These are phyloP conservation scores for Drosophila siamana DNA, from an alignment of 2,888 invertebrate genomes.

Conservation along the genomic window DNA sequence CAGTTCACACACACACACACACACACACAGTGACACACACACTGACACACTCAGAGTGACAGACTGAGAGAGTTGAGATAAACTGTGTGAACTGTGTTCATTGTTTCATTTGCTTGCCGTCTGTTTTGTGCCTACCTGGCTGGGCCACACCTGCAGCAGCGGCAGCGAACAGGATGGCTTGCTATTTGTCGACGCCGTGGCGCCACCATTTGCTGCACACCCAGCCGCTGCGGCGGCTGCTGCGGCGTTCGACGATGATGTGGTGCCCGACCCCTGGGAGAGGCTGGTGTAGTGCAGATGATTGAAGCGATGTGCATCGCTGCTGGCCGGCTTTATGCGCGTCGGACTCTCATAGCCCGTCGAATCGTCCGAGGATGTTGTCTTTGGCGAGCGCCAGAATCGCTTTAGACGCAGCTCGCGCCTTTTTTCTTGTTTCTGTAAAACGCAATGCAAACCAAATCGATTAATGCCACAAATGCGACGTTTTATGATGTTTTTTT, in stretches of 20 bases:
- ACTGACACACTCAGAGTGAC: slow-evolving; percentile 3
- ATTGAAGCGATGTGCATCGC: slow-evolving; percentile 84
- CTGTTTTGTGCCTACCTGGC: slow-evolving; percentile 84
- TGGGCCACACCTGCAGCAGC: slow-evolving; percentile 89
- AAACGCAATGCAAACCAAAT: slow-evolving; percentile 6
- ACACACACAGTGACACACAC: slow-evolving; percentile 1
- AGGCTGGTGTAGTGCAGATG: slow-evolving; percentile 82
- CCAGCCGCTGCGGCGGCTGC: slow-evolving; percentile 44
- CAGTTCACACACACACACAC: not conserved
- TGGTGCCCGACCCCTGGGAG: slow-evolving; percentile 74
- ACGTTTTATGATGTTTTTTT: not conserved
- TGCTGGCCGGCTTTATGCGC: slow-evolving; percentile 78
- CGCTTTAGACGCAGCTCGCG: slow-evolving; percentile 86
- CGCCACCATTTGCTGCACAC: slow-evolving; percentile 42
- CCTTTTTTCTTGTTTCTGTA: slow-evolving; percentile 86
- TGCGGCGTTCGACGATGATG: slow-evolving; percentile 66
- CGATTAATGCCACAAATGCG: slow-evolving; percentile 12
- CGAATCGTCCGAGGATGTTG: slow-evolving; percentile 85
- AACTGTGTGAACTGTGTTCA: slow-evolving; percentile 13
- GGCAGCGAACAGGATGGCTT: slow-evolving; percentile 87
- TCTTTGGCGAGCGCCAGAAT: slow-evolving; percentile 86
- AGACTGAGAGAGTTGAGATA: slow-evolving; percentile 18
- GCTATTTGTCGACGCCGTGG: slow-evolving; percentile 63
- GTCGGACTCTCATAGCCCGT: slow-evolving; percentile 87
- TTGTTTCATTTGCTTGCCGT: slow-evolving; percentile 10